Conservation (phyloP, 2,113 vertebrate genomes). For the Miniopterus natalensis region DNA sequence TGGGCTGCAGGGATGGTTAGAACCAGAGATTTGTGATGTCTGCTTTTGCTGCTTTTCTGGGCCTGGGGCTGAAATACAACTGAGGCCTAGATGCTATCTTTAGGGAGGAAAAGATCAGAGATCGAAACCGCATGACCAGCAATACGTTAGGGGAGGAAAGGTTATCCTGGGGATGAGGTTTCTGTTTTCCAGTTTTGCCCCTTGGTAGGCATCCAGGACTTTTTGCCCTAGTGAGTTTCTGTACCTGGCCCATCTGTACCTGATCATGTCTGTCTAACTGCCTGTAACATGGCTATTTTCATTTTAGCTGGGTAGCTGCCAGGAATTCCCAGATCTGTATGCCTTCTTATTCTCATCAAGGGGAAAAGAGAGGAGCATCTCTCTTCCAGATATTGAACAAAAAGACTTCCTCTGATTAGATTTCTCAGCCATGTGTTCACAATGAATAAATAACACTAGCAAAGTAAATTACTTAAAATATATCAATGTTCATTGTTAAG, state of each 20-base stretch:
- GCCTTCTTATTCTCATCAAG: not conserved
- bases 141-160: no score
- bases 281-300: not conserved
- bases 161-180: no score
- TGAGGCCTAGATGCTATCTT: no score
- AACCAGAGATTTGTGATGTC: not conserved
- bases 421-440: not conserved
- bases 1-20: not conserved
- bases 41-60: no score
- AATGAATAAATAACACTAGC: not conserved
- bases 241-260: no score
- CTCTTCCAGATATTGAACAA: not conserved
- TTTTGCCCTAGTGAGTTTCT: no score
- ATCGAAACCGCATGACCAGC: no score
- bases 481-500: not conserved
- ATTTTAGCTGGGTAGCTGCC: not conserved
- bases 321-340: not conserved
- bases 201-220: no score
- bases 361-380: not conserved
- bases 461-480: not conserved
- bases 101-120: no score
- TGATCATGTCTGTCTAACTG: no score
- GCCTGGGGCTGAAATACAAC: no score
- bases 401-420: not conserved
- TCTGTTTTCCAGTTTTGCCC: no score